Evolutionary conservation across 1,140 invertebrate species (phyloP).

Genomic region (Rhagoletis zephyria): DNA sequence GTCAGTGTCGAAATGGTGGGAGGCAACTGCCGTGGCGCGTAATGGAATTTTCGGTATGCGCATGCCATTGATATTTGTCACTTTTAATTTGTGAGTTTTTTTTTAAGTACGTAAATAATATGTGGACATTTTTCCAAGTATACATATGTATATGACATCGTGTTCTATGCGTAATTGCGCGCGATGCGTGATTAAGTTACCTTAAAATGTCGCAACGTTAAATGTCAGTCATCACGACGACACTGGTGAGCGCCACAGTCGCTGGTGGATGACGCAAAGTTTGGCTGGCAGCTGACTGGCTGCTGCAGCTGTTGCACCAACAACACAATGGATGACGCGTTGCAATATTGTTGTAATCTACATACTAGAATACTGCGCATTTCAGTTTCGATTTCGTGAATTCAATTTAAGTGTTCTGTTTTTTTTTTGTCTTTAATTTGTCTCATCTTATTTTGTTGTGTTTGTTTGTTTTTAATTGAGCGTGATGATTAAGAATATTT

Average conservation of each 20-base stretch:
- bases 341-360: background rate
- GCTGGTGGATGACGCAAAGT: background rate
- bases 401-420: background rate
- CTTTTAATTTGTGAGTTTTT: background rate
- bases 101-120: no score
- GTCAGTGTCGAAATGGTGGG: background rate
- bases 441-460: background rate
- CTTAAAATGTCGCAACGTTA: background rate
- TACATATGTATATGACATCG: background rate
- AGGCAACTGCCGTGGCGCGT: background rate
- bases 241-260: background rate
- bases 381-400: constrained; percentile 30
- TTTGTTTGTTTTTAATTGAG: constrained; percentile 30
- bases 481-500: constrained; percentile 51
- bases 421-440: background rate
- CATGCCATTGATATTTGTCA: background rate
- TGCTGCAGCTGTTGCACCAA: background rate
- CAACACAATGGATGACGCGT: background rate
- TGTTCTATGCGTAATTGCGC: background rate
- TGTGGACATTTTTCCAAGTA: no score
- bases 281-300: background rate
- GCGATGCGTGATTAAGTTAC: background rate
- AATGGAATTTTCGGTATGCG: background rate
- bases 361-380: background rate
- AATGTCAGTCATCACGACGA: background rate